Percentiles rank a stretch among this genome's conserved stretches.
Evolutionary conservation across 2,797 vertebrate genomes (phyloP).

Genomic region (Phrynocephalus guinanensis): DNA sequence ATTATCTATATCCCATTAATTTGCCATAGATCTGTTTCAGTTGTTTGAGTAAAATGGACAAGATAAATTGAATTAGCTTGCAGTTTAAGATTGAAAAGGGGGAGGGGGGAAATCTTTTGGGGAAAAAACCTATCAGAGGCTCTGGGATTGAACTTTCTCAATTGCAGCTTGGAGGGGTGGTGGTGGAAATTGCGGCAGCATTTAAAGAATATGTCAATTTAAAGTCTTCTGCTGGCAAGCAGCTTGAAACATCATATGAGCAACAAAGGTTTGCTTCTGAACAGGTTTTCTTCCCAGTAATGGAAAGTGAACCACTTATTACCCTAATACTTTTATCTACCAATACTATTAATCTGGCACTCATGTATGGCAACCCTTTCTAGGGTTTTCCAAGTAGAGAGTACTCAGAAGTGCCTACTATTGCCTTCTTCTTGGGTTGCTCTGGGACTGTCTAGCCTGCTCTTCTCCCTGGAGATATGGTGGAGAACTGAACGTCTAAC

Average conservation of each 20-base stretch:
- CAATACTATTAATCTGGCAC: background rate
- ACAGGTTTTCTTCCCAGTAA: background rate
- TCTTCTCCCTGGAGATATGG: no score
- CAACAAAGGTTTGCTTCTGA: background rate
- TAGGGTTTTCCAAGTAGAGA: no score
- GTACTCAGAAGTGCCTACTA: no score
- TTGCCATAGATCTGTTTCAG: conserved; percentile 75
- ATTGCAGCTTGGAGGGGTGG: conserved; percentile 20
- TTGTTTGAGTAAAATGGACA: conserved; percentile 76
- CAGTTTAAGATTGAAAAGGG: conserved; percentile 64
- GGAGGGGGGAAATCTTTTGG: conserved; percentile 59
- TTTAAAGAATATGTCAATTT: conserved; percentile 49
- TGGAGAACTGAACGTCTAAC: no score
- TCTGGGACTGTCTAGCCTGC: no score
- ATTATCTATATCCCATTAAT: conserved; percentile 77
- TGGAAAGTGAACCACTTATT: background rate
- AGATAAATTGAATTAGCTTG: conserved; percentile 79
- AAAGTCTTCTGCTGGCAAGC: conserved; percentile 49
- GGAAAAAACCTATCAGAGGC: conserved; percentile 60
- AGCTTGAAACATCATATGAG: background rate
- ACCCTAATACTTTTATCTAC: background rate
- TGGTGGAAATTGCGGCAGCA: conserved; percentile 9
- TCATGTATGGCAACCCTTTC: no score
- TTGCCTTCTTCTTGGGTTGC: no score
- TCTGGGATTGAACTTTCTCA: conserved; percentile 66